Percentiles rank a stretch among this genome's conserved stretches.
Evolutionary conservation across 2,888 invertebrate species (phyloP).

Genomic region (Callyntrura sp.): DNA sequence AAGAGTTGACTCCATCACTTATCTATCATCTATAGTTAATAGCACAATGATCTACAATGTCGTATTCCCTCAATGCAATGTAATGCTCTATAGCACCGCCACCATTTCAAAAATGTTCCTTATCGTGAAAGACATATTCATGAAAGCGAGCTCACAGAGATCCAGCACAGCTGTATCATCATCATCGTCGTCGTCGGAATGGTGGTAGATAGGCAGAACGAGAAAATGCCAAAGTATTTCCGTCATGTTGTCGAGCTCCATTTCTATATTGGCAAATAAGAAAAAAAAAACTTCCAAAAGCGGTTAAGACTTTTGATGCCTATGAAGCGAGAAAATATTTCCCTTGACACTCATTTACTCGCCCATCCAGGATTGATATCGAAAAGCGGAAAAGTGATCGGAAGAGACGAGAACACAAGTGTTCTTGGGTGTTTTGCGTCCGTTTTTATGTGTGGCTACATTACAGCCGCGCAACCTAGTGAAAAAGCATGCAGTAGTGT

Average conservation of each 20-base stretch:
- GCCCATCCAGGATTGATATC: slow-evolving; percentile 69
- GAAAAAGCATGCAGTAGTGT: neutral
- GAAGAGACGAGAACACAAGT: slow-evolving; percentile 53
- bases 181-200: neutral
- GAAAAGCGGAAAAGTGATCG: slow-evolving; percentile 75
- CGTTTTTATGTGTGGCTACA: slow-evolving; percentile 17
- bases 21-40: neutral
- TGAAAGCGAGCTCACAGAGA: neutral
- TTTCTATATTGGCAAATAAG: slow-evolving; percentile 45
- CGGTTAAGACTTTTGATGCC: slow-evolving; percentile 66
- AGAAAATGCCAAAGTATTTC: slow-evolving; percentile 29
- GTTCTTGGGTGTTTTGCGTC: slow-evolving; percentile 67
- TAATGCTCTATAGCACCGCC: neutral
- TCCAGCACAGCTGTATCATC: too few relatives aligned
- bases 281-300: slow-evolving; percentile 50
- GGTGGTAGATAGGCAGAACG: slow-evolving; percentile 4
- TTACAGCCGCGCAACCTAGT: neutral
- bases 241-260: neutral
- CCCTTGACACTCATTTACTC: slow-evolving; percentile 77
- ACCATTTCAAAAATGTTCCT: neutral
- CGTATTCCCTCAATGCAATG: neutral
- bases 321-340: slow-evolving; percentile 77
- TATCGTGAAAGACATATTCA: neutral
- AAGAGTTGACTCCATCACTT: slow-evolving; percentile 16
- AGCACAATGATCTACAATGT: slow-evolving; percentile 7